phyloP scores from a whole-genome alignment of 2,888 invertebrate species.

The Tetragonula carbonaria region DNA sequence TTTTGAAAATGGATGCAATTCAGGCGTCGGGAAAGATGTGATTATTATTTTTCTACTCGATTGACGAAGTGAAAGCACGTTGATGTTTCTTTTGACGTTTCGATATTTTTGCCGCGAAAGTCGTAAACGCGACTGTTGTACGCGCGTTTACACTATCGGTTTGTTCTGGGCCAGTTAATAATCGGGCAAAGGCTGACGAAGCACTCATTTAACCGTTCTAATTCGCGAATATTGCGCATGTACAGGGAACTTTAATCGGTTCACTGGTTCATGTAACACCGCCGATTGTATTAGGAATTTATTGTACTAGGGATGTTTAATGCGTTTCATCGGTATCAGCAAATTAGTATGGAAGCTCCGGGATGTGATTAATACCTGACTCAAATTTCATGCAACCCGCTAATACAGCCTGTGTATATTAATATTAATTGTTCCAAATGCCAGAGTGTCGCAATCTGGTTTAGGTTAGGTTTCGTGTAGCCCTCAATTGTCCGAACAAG shows the following conservation, averaged over 20 bases:
- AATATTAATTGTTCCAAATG: conserved; percentile 1
- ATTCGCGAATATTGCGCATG: conserved; percentile 59
- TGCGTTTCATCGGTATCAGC: conserved; percentile 42
- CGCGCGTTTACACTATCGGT: conserved; percentile 15
- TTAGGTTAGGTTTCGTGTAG: background rate
- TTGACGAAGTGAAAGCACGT: no score
- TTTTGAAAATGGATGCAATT: no score
- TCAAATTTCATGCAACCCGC: conserved; percentile 28
- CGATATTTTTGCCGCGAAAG: background rate
- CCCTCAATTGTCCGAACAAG: background rate
- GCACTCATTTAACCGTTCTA: conserved; percentile 58
- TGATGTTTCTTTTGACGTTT: background rate
- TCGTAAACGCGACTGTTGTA: background rate
- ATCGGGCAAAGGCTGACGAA: conserved; percentile 54
- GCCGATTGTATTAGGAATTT: conserved; percentile 53
- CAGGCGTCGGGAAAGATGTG: no score
- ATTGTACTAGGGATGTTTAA: conserved; percentile 50
- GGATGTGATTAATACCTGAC: conserved; percentile 45
- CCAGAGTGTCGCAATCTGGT: conserved; percentile 4
- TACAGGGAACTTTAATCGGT: conserved; percentile 54
- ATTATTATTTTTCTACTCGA: no score
- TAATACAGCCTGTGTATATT: conserved; percentile 28
- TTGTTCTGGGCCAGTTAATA: conserved; percentile 54
- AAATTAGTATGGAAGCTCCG: conserved; percentile 44
- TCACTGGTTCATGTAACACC: conserved; percentile 61